These are phyloP conservation scores for Coelinius sp. DNA, from an alignment of 2,888 invertebrate genomes.

Conservation along the genomic window DNA sequence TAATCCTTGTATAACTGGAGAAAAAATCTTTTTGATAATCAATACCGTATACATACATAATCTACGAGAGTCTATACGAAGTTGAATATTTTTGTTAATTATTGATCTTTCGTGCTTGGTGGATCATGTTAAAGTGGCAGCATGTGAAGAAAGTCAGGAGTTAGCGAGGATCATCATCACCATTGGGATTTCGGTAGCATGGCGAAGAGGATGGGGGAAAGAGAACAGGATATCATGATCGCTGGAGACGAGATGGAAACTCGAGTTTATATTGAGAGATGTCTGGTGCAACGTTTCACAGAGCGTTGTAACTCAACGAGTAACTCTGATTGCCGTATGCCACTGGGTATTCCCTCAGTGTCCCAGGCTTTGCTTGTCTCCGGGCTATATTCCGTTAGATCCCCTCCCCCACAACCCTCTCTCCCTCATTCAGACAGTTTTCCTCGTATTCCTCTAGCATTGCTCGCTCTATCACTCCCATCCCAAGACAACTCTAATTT, in stretches of 20 bases:
- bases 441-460: conserved; percentile 5
- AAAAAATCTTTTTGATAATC: background rate
- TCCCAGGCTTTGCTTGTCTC: conserved; percentile 16
- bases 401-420: background rate
- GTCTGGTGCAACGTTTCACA: conserved; percentile 17
- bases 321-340: conserved; percentile 63
- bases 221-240: conserved; percentile 35
- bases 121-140: background rate
- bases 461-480: background rate
- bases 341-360: conserved; percentile 41
- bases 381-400: conserved; percentile 15
- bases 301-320: conserved; percentile 53
- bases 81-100: background rate
- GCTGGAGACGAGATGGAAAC: conserved; percentile 32
- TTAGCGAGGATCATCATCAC: background rate
- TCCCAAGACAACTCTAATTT: background rate
- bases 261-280: conserved; percentile 31
- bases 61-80: background rate
- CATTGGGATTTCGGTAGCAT: background rate
- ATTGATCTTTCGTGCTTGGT: background rate
- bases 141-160: background rate
- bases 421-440: background rate
- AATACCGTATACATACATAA: background rate
- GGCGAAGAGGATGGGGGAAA: conserved; percentile 21
- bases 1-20: conserved; percentile 1